phyloP scores from a whole-genome alignment of 1,140 invertebrate genomes.

The Apolygus lucorum region DNA sequence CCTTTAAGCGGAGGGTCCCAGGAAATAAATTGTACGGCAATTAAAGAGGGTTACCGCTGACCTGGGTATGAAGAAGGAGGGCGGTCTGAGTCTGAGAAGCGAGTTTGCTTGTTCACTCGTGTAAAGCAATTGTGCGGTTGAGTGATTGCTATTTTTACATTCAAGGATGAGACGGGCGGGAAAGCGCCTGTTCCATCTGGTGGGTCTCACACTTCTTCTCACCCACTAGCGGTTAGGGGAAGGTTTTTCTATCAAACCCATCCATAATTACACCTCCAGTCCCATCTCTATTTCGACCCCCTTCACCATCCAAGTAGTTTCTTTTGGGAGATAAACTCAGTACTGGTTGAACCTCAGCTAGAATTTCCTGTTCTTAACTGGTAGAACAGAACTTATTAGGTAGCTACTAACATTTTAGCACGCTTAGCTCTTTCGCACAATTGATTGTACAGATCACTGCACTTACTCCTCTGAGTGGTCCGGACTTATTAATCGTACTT shows the following conservation, averaged over 20 bases:
- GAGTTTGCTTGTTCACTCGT: constrained; percentile 7
- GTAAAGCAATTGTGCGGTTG: constrained; percentile 9
- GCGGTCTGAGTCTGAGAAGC: not conserved
- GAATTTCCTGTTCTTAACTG: too few species aligned
- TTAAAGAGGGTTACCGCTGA: constrained; percentile 3
- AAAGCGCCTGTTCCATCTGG: not conserved
- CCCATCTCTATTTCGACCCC: too few species aligned
- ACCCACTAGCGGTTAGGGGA: too few species aligned
- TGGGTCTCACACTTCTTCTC: not conserved
- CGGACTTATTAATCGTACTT: too few species aligned
- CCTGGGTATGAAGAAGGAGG: not conserved
- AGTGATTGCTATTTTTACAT: constrained; percentile 13
- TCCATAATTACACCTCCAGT: constrained; percentile 4
- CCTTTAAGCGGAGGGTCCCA: not conserved
- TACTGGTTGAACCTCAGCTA: too few species aligned
- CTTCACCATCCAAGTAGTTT: too few species aligned
- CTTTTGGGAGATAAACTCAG: too few species aligned
- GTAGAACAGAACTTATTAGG: too few species aligned
- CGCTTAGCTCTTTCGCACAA: too few species aligned
- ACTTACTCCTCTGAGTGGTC: too few species aligned
- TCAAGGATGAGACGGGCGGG: not conserved
- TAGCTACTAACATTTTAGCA: too few species aligned
- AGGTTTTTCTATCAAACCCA: constrained; percentile 10
- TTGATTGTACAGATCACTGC: too few species aligned
- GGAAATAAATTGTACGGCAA: constrained; percentile 6